A percentile compares a stretch with the other conserved stretches of the same genome.
phyloP scores from a whole-genome alignment of 2,888 invertebrate genomes.

The Tenthredo livida region DNA sequence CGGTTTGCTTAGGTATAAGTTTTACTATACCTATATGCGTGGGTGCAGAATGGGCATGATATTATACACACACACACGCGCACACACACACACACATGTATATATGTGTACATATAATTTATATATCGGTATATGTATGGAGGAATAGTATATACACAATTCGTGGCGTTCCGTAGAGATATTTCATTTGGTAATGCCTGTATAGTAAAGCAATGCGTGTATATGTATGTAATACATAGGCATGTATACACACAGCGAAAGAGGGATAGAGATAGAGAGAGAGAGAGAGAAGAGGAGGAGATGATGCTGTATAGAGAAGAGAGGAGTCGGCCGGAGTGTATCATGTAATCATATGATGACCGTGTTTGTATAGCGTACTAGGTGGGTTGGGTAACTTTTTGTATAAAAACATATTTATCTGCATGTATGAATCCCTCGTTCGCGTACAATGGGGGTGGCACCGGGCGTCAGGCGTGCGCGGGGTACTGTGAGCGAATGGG shows the following conservation, averaged over 20 bases:
- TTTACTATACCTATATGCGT: background rate
- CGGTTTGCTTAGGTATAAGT: background rate
- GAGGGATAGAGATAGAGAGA: conserved; percentile 43
- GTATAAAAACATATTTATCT: conserved; percentile 68
- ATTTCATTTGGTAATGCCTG: conserved; percentile 71
- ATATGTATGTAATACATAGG: background rate
- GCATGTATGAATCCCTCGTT: conserved; percentile 66
- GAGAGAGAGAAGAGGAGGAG: conserved; percentile 47
- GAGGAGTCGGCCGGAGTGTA: conserved; percentile 45
- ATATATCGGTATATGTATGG: too few species aligned
- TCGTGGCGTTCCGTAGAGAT: conserved; percentile 58
- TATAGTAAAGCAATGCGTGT: conserved; percentile 8
- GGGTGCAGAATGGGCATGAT: background rate
- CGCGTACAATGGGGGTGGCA: conserved; percentile 63
- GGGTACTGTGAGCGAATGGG: conserved; percentile 43
- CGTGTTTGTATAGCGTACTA: conserved; percentile 64
- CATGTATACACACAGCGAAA: background rate
- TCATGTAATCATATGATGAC: conserved; percentile 70
- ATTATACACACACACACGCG: too few species aligned
- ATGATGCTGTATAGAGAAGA: conserved; percentile 39
- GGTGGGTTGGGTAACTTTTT: conserved; percentile 57
- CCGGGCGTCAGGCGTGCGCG: conserved; percentile 54
- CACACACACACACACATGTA: background rate
- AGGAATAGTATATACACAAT: background rate
- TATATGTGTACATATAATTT: background rate